Conservation (phyloP, 2,113 vertebrate genomes). For the Empidonax alnorum region DNA sequence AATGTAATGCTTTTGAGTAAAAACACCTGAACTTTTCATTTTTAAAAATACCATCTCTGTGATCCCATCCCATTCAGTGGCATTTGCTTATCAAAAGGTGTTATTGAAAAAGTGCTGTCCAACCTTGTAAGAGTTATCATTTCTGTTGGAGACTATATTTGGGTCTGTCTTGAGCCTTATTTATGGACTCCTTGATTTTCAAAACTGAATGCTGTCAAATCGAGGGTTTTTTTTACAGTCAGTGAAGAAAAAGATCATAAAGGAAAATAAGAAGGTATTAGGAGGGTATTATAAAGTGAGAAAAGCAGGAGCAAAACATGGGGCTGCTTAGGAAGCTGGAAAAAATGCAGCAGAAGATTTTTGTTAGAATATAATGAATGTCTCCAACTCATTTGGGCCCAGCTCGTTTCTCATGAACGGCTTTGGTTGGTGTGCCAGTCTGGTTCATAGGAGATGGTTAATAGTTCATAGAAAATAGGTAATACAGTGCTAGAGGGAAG, state of each 20-base stretch:
- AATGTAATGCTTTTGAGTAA: background rate
- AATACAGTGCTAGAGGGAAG: background rate
- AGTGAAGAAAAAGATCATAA: background rate
- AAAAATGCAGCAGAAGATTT: background rate
- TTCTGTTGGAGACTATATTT: background rate
- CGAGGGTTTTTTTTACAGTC: background rate
- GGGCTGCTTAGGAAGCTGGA: background rate
- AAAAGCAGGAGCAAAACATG: background rate
- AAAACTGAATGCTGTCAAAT: background rate
- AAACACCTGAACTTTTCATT: background rate
- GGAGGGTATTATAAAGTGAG: background rate
- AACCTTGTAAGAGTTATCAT: background rate
- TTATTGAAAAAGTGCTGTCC: background rate
- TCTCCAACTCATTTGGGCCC: background rate
- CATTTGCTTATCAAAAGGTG: constrained; percentile 3
- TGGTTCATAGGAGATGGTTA: background rate
- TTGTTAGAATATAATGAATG: background rate
- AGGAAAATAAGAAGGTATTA: background rate
- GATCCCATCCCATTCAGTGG: background rate
- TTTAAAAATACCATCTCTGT: background rate
- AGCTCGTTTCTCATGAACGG: accelerated
- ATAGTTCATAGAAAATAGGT: background rate
- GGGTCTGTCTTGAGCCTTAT: background rate
- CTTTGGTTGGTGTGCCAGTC: background rate
- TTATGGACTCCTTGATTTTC: constrained; percentile 14